Percentiles rank a stretch among this genome's conserved stretches.
phyloP scores from a whole-genome alignment of 2,888 invertebrate genomes.

The Calliscelio sp. region DNA sequence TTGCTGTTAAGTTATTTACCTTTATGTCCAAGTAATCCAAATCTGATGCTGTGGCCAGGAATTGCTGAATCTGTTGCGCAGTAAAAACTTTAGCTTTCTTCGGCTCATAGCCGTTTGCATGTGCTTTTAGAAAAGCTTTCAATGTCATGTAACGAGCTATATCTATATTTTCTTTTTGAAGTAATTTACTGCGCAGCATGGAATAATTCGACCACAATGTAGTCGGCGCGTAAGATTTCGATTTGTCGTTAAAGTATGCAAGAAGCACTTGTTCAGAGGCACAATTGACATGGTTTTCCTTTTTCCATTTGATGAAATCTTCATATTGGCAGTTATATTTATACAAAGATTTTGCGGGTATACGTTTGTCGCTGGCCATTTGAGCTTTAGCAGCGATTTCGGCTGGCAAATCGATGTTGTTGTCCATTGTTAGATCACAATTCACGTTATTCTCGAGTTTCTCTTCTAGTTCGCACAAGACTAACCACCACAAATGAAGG shows the following conservation, averaged over 20 bases:
- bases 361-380: neutral
- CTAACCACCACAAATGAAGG: too few species aligned
- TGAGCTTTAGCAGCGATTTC: neutral
- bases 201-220: constrained; percentile 11
- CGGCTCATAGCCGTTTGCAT: too few species aligned
- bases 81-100: too few species aligned
- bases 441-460: neutral
- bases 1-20: too few species aligned
- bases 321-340: neutral
- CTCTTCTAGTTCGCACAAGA: too few species aligned
- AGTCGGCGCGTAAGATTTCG: neutral
- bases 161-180: too few species aligned
- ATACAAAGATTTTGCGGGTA: neutral
- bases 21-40: too few species aligned
- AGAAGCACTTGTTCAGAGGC: neutral
- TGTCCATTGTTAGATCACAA: too few species aligned
- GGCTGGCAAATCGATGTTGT: neutral
- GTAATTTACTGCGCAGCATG: neutral
- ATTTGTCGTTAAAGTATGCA: neutral
- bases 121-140: too few species aligned
- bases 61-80: too few species aligned
- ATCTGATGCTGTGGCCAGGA: too few species aligned
- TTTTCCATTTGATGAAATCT: neutral
- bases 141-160: too few species aligned
- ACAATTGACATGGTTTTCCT: neutral